Conservation (phyloP, 2,888 invertebrate species). For the Bombylius discolor region DNA sequence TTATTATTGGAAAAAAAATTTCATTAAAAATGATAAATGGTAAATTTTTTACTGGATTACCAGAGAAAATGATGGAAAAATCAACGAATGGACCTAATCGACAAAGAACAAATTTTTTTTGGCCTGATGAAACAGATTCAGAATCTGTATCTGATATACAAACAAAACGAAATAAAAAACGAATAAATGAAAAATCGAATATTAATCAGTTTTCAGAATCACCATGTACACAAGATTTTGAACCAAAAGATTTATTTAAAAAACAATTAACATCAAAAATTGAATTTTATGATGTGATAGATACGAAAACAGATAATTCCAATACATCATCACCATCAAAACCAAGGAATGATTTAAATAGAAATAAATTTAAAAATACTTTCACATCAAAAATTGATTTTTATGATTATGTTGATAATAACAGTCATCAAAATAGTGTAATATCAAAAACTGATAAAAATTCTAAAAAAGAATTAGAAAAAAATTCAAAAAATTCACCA, state of each 20-base stretch:
- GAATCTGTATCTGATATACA: conserved; percentile 25
- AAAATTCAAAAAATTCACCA: conserved; percentile 17
- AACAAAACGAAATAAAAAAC: conserved; percentile 17
- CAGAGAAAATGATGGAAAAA: conserved; percentile 33
- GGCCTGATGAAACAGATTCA: conserved; percentile 32
- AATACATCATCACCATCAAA: not conserved
- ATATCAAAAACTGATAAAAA: conserved; percentile 28
- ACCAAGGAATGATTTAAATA: not conserved
- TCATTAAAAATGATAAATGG: conserved; percentile 29
- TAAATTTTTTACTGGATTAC: conserved; percentile 34
- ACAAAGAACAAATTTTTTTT: conserved; percentile 33
- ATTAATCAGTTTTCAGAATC: not conserved
- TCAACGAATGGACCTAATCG: conserved; percentile 23
- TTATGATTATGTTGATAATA: conserved; percentile 28
- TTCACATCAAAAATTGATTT: conserved; percentile 32
- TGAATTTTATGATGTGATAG: conserved; percentile 29
- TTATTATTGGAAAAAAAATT: no score
- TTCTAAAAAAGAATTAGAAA: conserved; percentile 28
- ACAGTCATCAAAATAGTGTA: not conserved
- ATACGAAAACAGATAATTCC: conserved; percentile 8
- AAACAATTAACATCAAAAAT: conserved; percentile 35
- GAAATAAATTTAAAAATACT: conserved; percentile 24
- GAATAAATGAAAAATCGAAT: conserved; percentile 1
- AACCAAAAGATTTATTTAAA: conserved; percentile 29
- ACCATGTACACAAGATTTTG: conserved; percentile 6